Evolutionary conservation across 2,113 vertebrate species (phyloP).

Genomic region (Ochotona curzoniae): DNA sequence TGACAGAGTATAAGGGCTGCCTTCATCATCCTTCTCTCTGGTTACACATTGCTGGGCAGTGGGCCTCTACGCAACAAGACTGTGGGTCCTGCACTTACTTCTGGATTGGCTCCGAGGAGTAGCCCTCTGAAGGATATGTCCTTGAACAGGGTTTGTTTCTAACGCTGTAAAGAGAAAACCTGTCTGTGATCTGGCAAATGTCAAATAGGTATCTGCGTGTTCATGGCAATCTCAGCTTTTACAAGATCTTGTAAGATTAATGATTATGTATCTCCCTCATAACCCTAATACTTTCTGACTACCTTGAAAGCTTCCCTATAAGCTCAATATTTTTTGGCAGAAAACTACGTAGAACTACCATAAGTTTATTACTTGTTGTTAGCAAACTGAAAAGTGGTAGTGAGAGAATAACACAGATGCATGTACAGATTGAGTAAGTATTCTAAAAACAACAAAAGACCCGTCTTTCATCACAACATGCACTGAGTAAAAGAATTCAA

Average conservation of each 20-base stretch:
- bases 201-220: background rate
- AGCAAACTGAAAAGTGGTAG: slow-evolving; percentile 15
- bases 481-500: slow-evolving; percentile 63
- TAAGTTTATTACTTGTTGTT: background rate
- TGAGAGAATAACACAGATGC: slow-evolving; percentile 28
- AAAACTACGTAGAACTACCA: background rate
- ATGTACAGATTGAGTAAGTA: background rate
- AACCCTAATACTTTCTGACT: background rate
- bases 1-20: no score
- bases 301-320: background rate
- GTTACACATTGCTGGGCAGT: background rate
- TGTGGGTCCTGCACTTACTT: background rate
- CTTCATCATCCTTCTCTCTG: background rate
- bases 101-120: background rate
- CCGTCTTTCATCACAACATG: slow-evolving; percentile 64
- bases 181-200: slow-evolving; percentile 15
- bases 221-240: background rate
- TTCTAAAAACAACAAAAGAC: slow-evolving; percentile 67
- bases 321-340: background rate
- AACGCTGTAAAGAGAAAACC: background rate
- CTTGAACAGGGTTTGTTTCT: background rate
- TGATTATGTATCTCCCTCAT: background rate
- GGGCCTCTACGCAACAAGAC: background rate
- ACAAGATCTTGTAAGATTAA: background rate
- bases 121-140: background rate